Base-by-base conservation (phyloP, 2,888 invertebrate species). In the Allygus modestus region DNA sequence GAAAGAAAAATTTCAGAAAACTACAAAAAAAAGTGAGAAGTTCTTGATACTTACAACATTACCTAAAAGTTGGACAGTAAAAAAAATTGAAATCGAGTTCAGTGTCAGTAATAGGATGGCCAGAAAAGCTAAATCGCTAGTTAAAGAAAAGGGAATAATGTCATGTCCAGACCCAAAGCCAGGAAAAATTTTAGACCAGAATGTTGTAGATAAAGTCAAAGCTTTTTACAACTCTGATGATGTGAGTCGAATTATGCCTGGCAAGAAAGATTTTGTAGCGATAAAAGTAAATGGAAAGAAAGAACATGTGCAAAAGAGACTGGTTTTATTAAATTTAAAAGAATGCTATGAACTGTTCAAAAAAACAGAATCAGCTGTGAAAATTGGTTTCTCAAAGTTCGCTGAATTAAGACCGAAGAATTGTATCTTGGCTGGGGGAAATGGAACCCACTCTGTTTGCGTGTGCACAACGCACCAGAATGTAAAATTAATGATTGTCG, bases 141-240 rank as follows among this genome's bases (percentile, higher is more conserved):
- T 82, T 17, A 65, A 31, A 51, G 84, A 85, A 51, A 41, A 51
- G 51, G 51, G 12, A 51, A 51, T 51, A 11, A 51, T 51, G 51
- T 51, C 51, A 83, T 75, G 73, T 17, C 84, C 86, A 51, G 71
- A 85, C 31, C 65, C 79, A 77, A 86, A 77, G 71, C 82, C 82
- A 28, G 82, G 82, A 37, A 61, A 83, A 75, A 61, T 33, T 26
- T 46, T 85, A 28, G 46, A 20, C 7, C 23, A 43, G 2, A 41
- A 61, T 41, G 75, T 58, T 54, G 77, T 15, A 20, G 33, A 54
- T 54, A n/a, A 43, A 31, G 82, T 86, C 20, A 37, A 79, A 79
- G 41, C 7, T 5, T 86, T 86, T 84, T 86, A 85, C 73, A 75
- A 83, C 46, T 73, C 69, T 31, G 86, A 86, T 83, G 85, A 85